Evolutionary conservation across 2,888 invertebrate species (phyloP).

Genomic region (Nymphalis polychloros): DNA sequence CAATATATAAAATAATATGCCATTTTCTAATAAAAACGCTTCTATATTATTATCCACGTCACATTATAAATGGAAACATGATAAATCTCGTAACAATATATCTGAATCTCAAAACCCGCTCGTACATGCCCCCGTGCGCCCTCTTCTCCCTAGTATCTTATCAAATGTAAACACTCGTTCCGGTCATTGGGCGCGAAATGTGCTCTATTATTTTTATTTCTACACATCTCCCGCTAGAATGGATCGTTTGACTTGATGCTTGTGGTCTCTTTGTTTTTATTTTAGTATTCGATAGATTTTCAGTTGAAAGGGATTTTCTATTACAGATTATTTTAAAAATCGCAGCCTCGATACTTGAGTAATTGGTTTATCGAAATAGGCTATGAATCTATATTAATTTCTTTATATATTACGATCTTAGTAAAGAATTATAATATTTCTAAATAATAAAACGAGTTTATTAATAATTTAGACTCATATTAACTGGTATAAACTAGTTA

Average conservation of each 20-base stretch:
- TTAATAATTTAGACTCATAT: constrained; percentile 2
- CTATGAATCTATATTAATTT: background rate
- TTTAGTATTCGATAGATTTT: constrained; percentile 16
- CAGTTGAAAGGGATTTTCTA: background rate
- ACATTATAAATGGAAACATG: constrained; percentile 16
- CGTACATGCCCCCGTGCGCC: background rate
- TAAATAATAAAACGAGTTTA: too few species aligned
- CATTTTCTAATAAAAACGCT: background rate
- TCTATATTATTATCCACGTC: background rate
- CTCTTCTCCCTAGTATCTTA: constrained; percentile 52
- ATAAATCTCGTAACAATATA: constrained; percentile 24
- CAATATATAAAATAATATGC: too few species aligned
- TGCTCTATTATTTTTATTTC: constrained; percentile 72
- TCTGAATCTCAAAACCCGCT: constrained; percentile 11
- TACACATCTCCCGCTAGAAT: constrained; percentile 53
- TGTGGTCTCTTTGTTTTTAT: constrained; percentile 32
- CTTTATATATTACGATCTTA: too few species aligned
- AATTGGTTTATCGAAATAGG: too few species aligned
- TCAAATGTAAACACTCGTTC: constrained; percentile 79
- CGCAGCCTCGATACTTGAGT: background rate
- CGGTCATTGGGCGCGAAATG: constrained; percentile 70
- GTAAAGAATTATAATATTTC: too few species aligned
- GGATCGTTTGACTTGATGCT: constrained; percentile 34
- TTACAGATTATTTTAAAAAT: background rate
- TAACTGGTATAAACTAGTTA: constrained; percentile 24